Conservation (phyloP, 2,888 invertebrate species). For the Reticulitermes lucifugus region DNA sequence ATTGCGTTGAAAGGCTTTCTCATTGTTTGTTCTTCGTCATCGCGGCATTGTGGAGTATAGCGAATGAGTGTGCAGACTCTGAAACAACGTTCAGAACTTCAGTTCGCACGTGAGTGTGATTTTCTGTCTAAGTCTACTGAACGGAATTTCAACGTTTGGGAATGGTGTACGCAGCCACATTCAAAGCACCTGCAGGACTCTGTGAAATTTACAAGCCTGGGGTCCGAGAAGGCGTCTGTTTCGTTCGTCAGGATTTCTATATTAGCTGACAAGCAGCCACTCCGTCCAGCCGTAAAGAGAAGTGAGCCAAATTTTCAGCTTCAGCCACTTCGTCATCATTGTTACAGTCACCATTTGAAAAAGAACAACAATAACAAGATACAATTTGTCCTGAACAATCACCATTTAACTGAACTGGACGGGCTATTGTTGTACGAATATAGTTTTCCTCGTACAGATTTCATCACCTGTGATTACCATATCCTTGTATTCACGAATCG, state of each 20-base stretch:
- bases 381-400: background rate
- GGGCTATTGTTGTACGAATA: slow-evolving; percentile 16
- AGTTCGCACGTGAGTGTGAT: slow-evolving; percentile 10
- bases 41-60: slow-evolving; percentile 8
- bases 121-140: background rate
- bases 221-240: slow-evolving; percentile 2
- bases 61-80: slow-evolving; percentile 26
- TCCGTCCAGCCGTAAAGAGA: slow-evolving; percentile 60
- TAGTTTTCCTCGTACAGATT: background rate
- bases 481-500: background rate
- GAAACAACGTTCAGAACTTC: background rate
- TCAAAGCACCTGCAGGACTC: background rate
- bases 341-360: slow-evolving; percentile 12
- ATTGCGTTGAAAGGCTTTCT: slow-evolving; percentile 12
- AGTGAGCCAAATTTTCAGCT: slow-evolving; percentile 56
- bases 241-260: slow-evolving; percentile 41
- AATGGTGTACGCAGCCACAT: slow-evolving; percentile 9
- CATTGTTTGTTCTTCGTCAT: background rate
- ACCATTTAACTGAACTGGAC: background rate
- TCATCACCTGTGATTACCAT: background rate
- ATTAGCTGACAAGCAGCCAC: slow-evolving; percentile 63
- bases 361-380: background rate
- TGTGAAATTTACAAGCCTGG: background rate
- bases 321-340: slow-evolving; percentile 19
- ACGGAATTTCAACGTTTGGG: slow-evolving; percentile 13